A percentile compares a stretch with the other conserved stretches of the same genome.
Evolutionary conservation across 2,113 vertebrate genomes (phyloP).

Genomic region (Cynopterus brachyotis): DNA sequence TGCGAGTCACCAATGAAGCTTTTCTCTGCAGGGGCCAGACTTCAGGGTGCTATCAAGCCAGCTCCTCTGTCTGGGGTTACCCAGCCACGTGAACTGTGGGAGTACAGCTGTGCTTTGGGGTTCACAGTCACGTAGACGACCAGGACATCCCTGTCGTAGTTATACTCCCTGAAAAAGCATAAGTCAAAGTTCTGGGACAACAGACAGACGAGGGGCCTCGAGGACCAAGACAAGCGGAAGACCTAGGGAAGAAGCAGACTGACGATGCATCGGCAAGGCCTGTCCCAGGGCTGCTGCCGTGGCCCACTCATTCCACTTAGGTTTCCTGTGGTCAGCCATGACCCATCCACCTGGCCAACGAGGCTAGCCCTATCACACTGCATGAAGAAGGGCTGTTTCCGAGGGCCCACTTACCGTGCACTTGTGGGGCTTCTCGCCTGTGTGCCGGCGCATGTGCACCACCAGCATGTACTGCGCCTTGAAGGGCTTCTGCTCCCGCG

Average conservation of each 20-base stretch:
- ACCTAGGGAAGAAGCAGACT: neutral
- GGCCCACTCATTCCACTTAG: neutral
- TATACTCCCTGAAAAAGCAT: accelerated
- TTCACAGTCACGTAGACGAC: neutral
- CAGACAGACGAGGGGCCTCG: neutral
- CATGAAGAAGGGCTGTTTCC: accelerated
- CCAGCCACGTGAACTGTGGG: no score
- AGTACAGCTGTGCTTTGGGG: no score
- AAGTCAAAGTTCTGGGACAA: neutral
- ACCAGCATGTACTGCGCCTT: constrained; percentile 99
- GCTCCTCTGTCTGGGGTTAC: neutral
- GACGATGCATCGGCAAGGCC: neutral
- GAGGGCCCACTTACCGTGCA: constrained; percentile 91
- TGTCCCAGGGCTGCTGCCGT: neutral
- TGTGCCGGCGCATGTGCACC: constrained; percentile 98
- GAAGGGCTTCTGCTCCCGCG: constrained; percentile 97
- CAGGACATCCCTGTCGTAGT: accelerated
- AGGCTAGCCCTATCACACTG: accelerated
- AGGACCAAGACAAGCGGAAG: neutral
- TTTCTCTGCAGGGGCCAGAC: no score
- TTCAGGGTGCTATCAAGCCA: accelerated
- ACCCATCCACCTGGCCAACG: accelerated
- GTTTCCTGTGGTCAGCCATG: neutral
- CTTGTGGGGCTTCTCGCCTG: constrained; percentile 97
- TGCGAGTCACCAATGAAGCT: neutral